These are phyloP conservation scores for Peribatodes rhomboidaria DNA, from an alignment of 2,888 invertebrate genomes.

Conservation along the genomic window DNA sequence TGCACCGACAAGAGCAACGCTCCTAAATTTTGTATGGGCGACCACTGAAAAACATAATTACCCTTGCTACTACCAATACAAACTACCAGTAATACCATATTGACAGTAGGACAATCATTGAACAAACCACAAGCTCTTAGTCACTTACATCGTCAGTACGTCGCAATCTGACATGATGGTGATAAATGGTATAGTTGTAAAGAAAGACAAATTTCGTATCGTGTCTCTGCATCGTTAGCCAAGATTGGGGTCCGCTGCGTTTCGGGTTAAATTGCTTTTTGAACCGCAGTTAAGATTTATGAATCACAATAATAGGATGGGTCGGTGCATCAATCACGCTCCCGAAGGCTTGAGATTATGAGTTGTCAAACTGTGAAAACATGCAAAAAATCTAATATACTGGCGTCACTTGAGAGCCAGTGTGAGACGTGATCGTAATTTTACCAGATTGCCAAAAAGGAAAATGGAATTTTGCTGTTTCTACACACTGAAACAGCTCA, in stretches of 20 bases:
- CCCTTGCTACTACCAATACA: no score
- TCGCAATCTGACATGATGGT: conserved; percentile 54
- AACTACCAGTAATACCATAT: no score
- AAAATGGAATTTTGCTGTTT: no score
- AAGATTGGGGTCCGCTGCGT: conserved; percentile 57
- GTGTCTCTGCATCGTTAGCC: conserved; percentile 66
- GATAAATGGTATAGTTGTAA: conserved; percentile 65
- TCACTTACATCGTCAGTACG: conserved; percentile 9
- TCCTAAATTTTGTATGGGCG: no score
- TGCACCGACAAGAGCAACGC: no score
- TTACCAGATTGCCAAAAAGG: no score
- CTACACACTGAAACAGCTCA: no score
- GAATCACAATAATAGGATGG: conserved; percentile 32
- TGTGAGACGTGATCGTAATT: no score
- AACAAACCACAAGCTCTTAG: neutral
- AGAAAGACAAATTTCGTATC: conserved; percentile 74
- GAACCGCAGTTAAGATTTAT: conserved; percentile 44
- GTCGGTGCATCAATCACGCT: conserved; percentile 37
- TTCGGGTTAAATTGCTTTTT: conserved; percentile 46
- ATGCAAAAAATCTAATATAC: no score
- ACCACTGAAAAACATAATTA: no score
- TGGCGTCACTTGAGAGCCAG: no score
- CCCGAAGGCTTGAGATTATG: conserved; percentile 33
- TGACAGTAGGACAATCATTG: no score
- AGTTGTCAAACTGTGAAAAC: neutral